Evolutionary conservation across 2,888 invertebrate genomes (phyloP), one percentile per base, ranked within the genome.

Genomic region (Drosophila incognita): DNA sequence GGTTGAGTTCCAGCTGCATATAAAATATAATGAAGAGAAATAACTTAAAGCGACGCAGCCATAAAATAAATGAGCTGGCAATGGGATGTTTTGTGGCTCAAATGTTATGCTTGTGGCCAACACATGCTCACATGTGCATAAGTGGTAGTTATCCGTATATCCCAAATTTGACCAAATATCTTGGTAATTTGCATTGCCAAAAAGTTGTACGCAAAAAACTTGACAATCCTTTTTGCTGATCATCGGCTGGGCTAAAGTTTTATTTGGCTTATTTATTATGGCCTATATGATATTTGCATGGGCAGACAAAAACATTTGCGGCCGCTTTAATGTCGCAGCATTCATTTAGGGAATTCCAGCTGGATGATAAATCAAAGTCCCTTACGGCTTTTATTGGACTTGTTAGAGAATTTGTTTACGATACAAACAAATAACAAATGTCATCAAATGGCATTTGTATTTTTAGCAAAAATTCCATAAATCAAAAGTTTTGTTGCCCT

Each of bases 11-110:
- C 60, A 57, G 72, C 61, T 69, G 65, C 76, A 77, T 73, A 85
- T 84, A 82, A 88, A 88, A 86, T 88, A 86, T 86, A 86, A 86
- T 88, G 85, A 86, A 88, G 85, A 88, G 81, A 83, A 86, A 86
- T 86, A 86, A 88, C 88, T 86, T 86, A 88, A 86, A 86, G 88
- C 82, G 88, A 65, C 67, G 74, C 80, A 65, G 71, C 87, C 82
- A 88, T 86, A 86, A 86, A 86, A 88, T 86, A 86, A 86, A 86
- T 86, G 85, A 83, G 78, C 75, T 82, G 66, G 86, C 88, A 80
- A 81, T 82, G 81, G 80, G 59, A 81, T 82, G 77, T 75, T 84
- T 84, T 83, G 83, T 81, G 85, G 77, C 72, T 65, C 68, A 64
- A 83, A 74, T 83, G 68, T 76, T 65, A 64, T 67, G 71, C 71